A percentile compares a stretch with the other conserved stretches of the same genome.
Conservation (phyloP, 1,140 invertebrate species). For the Drosophila bipectinata region DNA sequence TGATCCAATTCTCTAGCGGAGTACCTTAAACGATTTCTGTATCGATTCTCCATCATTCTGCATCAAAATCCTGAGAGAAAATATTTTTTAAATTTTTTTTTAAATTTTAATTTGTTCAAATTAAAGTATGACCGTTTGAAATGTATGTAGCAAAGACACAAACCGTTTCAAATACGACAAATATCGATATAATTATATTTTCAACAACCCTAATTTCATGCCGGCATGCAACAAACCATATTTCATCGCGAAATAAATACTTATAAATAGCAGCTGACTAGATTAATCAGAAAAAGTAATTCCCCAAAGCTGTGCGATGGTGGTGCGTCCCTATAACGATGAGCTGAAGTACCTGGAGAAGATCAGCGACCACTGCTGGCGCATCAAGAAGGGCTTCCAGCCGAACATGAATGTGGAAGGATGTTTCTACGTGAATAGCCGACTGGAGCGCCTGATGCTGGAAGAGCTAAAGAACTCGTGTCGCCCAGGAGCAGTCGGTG, state of each 20-base stretch:
- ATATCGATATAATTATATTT: not conserved
- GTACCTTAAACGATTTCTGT: no score
- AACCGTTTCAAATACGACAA: not conserved
- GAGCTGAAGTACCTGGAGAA: constrained; percentile 97
- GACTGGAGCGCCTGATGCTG: constrained; percentile 98
- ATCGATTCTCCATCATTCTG: no score
- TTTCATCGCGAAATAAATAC: constrained; percentile 34
- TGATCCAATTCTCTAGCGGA: no score
- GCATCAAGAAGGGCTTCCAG: constrained; percentile 99
- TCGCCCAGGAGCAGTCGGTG: constrained; percentile 94
- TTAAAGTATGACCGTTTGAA: no score
- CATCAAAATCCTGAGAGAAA: no score
- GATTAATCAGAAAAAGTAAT: not conserved
- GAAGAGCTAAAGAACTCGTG: constrained; percentile 97
- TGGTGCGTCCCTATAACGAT: constrained; percentile 96
- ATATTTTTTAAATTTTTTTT: no score
- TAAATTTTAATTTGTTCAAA: no score
- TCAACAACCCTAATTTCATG: constrained; percentile 4
- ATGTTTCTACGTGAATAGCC: constrained; percentile 97
- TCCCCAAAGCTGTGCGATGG: constrained; percentile 87
- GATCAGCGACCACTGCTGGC: constrained; percentile 93
- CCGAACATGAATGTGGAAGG: constrained; percentile 99
- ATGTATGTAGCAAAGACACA: no score
- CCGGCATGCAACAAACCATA: constrained; percentile 33
- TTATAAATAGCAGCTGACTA: constrained; percentile 22